Conservation (phyloP, 2,113 vertebrate genomes). For the Psilopogon haemacephalus region DNA sequence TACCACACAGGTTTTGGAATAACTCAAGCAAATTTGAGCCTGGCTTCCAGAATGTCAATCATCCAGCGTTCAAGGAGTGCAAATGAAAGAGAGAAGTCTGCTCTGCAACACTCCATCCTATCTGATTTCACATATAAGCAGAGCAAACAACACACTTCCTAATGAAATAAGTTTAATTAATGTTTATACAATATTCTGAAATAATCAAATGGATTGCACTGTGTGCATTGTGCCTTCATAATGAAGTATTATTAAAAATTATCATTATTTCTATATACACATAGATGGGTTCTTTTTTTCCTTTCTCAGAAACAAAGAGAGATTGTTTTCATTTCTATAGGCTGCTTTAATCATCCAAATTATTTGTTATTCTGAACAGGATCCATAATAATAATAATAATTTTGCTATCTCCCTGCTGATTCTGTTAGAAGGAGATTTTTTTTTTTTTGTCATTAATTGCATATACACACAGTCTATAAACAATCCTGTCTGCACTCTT, state of each 20-base stretch:
- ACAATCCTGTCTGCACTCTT: background rate
- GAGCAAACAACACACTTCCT: background rate
- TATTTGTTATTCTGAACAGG: constrained; percentile 27
- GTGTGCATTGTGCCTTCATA: background rate
- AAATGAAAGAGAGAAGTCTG: background rate
- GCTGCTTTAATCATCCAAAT: background rate
- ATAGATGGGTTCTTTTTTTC: background rate
- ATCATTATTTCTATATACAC: background rate
- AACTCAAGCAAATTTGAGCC: background rate
- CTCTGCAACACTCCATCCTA: background rate
- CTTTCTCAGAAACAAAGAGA: background rate
- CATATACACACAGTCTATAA: background rate
- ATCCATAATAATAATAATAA: constrained; percentile 40
- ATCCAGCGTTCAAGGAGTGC: background rate
- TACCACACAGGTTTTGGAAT: constrained; percentile 7
- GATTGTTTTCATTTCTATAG: background rate
- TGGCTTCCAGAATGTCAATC: background rate
- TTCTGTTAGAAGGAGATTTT: background rate
- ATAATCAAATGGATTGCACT: background rate
- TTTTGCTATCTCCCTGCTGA: constrained; percentile 29
- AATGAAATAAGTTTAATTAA: background rate
- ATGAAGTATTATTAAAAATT: background rate
- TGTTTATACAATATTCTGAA: background rate
- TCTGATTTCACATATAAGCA: background rate
- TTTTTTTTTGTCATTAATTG: background rate